These are phyloP conservation scores for Sinopyrophorus schimmeli DNA, from an alignment of 2,888 invertebrate genomes.

Conservation along the genomic window DNA sequence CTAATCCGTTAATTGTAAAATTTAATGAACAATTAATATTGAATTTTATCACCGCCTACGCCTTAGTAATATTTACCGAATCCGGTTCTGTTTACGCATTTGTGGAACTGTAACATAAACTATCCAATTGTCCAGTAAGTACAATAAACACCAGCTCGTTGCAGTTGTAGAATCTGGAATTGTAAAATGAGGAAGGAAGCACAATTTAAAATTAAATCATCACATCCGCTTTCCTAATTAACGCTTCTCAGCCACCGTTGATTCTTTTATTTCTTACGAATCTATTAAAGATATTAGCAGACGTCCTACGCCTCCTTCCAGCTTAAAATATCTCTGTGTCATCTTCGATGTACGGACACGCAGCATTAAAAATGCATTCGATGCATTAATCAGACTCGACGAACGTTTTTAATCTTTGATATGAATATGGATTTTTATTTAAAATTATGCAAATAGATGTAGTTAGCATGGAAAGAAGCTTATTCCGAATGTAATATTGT, in stretches of 20 bases:
- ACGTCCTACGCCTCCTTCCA: slow-evolving; percentile 12
- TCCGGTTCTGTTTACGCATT: not conserved
- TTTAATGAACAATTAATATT: no score
- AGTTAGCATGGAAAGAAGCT: no score
- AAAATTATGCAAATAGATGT: no score
- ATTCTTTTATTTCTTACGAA: slow-evolving; percentile 25
- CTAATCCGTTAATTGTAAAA: no score
- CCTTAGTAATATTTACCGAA: no score
- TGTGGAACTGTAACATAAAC: slow-evolving; percentile 4
- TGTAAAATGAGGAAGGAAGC: slow-evolving; percentile 20
- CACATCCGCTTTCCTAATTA: slow-evolving; percentile 26
- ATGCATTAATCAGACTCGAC: no score
- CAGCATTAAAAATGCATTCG: slow-evolving; percentile 2
- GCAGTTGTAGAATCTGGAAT: slow-evolving; percentile 14
- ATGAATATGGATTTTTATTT: no score
- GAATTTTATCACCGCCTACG: no score
- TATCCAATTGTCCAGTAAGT: slow-evolving; percentile 1
- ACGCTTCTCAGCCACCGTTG: slow-evolving; percentile 17
- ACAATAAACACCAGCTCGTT: slow-evolving; percentile 2
- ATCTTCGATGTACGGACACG: not conserved
- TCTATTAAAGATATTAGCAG: slow-evolving; percentile 16
- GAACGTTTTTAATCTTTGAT: no score
- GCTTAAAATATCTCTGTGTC: slow-evolving; percentile 17
- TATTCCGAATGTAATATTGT: no score
- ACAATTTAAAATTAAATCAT: slow-evolving; percentile 27